Base-by-base conservation (phyloP, 2,113 vertebrate species). In the Sialia sialis region DNA sequence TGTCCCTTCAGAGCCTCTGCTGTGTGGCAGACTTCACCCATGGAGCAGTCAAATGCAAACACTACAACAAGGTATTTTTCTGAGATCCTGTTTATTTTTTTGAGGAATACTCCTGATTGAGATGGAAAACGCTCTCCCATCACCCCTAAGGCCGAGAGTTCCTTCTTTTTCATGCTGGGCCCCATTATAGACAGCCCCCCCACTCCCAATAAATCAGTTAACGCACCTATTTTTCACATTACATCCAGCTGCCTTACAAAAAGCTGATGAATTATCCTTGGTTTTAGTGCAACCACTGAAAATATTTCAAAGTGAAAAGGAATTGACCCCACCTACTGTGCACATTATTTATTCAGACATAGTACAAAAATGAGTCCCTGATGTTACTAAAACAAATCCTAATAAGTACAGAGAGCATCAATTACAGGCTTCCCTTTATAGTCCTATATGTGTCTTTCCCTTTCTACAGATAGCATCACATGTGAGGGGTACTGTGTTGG, bases 291-390 rank as follows among this genome's bases (percentile, higher is more conserved):
- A 95, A 67, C 86, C 16, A 0, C 74, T 88, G 94, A 94, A 97
- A 97, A 95, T 93, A 95, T 97, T 98, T 97, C 94, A 93, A 94
- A 96, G 93, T 60, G 96, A 95, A 97, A 91, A 96, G 95, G 97
- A 98, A 97, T 94, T 97, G 97, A 97, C 96, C 96, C 97, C 96
- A 93, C 89, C 95, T 98, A 95, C 96, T 89, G 95, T 92, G 96
- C 94, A 96, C 89, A 97, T 97, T 97, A 97, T 97, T 97, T 97
- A 98, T 98, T 97, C 97, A 97, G 96, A 98, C 94, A 94, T 67
- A 95, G 95, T 95, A 96, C 92, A 97, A 97, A 97, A 97, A 96
- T 60, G 89, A 97, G 97, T 96, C 96, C 96, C 95, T 90, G 95
- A 95, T 93, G 95, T 98, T 97, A 96, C 94, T 95, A 95, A 97